Evolutionary conservation across 2,113 vertebrate species (phyloP), one percentile per base, ranked within the genome.

Genomic region (Planiliza haematocheilus): DNA sequence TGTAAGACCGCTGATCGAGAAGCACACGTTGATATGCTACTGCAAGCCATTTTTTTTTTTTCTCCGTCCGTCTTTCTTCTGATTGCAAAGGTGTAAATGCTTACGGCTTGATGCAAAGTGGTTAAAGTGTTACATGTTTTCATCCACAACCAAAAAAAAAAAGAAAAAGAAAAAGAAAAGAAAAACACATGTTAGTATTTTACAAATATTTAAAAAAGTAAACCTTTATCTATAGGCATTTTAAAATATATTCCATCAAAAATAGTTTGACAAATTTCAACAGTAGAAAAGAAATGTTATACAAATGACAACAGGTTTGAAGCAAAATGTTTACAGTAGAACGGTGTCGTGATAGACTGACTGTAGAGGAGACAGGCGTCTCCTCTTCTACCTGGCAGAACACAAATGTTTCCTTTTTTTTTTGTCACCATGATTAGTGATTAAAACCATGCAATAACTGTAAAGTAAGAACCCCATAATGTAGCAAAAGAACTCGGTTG

Each of bases 221-320:
- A 94, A 94, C 89, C 85, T 91, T 93, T 92, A 90, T 93, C 93
- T 94, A 89, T 91, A 92, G 91, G 91, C 90, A 92, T 93, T 92
- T 94, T 86, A 94, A 94, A 94, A 94, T 94, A 94, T 94, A 91
- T 94, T 94, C 93, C 93, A 94, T 94, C 92, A 94, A 94, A 94
- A 94, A 94, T 94, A 94, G 90, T 93, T 87, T 87, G 92, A 93
- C 90, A 93, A 89, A 91, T 92, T 92, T 93, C 89, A 90, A 92
- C 88, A 92, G 92, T 94, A 94, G 90, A 94, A 94, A 93, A 94
- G 39, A 94, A 92, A 92, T 34, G 87, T 89, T 86, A 79, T 92
- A 92, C 63, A 93, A 93, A 93, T 79, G 84, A 90, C 86, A 75
- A 81, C 84, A 69, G 77, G 75, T 87, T 86, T 83, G 79, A 89